These are phyloP conservation scores for Cephalotes varians DNA, from an alignment of 2,888 invertebrate genomes.

Conservation along the genomic window DNA sequence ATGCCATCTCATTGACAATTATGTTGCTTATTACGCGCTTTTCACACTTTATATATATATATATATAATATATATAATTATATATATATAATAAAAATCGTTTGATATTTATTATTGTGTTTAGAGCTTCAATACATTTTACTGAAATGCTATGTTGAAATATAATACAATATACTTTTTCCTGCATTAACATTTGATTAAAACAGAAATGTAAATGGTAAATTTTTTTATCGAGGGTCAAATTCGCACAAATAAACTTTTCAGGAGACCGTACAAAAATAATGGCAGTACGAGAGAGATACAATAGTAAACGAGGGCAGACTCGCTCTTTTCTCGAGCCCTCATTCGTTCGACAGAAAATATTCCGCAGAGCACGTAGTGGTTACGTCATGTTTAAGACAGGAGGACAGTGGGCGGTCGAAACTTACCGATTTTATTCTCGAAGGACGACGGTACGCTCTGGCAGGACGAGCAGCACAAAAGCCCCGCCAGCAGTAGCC, in stretches of 20 bases:
- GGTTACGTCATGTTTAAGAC: constrained; percentile 14
- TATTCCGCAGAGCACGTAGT: constrained; percentile 1
- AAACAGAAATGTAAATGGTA: neutral
- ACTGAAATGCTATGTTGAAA: neutral
- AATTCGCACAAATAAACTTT: constrained; percentile 35
- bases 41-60: too few relatives aligned
- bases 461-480: constrained; percentile 66
- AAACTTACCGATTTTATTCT: constrained; percentile 75
- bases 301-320: neutral
- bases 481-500: constrained; percentile 68
- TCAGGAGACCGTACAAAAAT: constrained; percentile 33
- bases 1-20: neutral
- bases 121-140: neutral
- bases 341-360: neutral
- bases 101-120: neutral
- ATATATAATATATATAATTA: too few relatives aligned
- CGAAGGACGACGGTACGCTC: constrained; percentile 66
- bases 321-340: neutral
- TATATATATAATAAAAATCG: neutral
- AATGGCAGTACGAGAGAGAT: constrained; percentile 5
- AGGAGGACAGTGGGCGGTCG: neutral
- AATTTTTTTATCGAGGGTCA: constrained; percentile 7
- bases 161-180: neutral
- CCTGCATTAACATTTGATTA: neutral
- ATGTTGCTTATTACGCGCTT: too few relatives aligned